Base-by-base conservation (phyloP, 2,113 vertebrate species). In the Nerophis ophidion region DNA sequence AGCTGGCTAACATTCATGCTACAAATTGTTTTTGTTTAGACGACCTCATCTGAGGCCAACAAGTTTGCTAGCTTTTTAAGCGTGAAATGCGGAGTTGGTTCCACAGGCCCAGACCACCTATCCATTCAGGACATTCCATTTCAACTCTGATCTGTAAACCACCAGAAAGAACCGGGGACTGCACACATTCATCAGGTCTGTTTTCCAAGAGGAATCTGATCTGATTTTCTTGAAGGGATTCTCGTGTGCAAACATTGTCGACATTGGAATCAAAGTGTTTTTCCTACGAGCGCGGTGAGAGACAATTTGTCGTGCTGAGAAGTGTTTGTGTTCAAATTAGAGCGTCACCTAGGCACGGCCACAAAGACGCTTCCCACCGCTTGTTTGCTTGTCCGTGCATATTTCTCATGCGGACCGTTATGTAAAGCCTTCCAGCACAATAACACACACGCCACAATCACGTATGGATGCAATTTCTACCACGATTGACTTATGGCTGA, bases 281-380 rank as follows among this genome's bases (percentile, higher is more conserved):
- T 50, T 56, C 63, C 69, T 66, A 59, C 51, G 65, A 61, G 61
- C 63, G 60, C 74, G 76, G 72, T 65, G 75, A 65, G 62, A 38
- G 46, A 50, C 65, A 74, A 81, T 81, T 79, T 70, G 76, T 75
- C 69, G 44, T 69, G 63, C 60, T 55, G 49, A 72, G 71, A 58
- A 69, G 11, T 70, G 72, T 77, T 75, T 76, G 65, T 58, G 55
- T 74, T 81, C 56, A 76, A 77, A 81, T 76, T 76, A 74, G 56
- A 72, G 38, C 58, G 4, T 77, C 61, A 66, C 12, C 72, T 76
- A 76, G 78, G 78, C 76, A 74, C 55, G 52, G 60, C 63, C 48
- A 70, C 60, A 72, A 63, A 70, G 56, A 55, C 40, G 36, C 57
- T 65, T 75, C 68, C 76, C 75, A 61, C 66, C 7, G 53, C 68